These are phyloP conservation scores for Erpobdella octoculata DNA, from an alignment of 2,888 invertebrate genomes.

Conservation along the genomic window DNA sequence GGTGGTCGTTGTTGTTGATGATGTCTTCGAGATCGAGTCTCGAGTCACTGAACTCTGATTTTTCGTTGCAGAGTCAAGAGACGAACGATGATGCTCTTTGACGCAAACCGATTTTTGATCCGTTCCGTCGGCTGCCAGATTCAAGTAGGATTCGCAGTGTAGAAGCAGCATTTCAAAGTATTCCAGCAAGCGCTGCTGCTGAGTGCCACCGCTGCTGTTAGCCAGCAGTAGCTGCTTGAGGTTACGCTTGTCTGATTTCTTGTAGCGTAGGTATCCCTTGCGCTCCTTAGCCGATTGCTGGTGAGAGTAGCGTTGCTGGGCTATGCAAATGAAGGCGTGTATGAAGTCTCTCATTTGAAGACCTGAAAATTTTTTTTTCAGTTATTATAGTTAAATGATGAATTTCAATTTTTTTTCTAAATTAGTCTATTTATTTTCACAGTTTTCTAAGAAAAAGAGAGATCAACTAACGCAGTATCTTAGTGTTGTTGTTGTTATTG, in stretches of 20 bases:
- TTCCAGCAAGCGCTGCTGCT: not conserved
- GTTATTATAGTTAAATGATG: too few relatives aligned
- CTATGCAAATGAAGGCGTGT: slow-evolving; percentile 16
- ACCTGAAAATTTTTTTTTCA: not conserved
- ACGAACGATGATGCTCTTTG: too few relatives aligned
- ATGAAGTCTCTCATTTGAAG: slow-evolving; percentile 14
- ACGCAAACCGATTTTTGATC: not conserved
- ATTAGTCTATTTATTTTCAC: too few relatives aligned
- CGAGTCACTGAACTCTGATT: too few relatives aligned
- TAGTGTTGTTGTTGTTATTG: not conserved
- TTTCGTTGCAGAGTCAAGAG: too few relatives aligned
- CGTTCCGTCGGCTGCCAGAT: not conserved
- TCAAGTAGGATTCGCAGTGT: not conserved
- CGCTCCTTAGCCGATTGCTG: not conserved
- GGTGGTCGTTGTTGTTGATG: too few relatives aligned
- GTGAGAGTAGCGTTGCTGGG: not conserved
- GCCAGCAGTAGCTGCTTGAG: not conserved
- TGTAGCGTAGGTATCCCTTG: not conserved
- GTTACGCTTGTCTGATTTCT: not conserved
- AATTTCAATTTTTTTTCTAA: too few relatives aligned
- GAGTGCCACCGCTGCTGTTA: not conserved
- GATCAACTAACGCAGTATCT: not conserved
- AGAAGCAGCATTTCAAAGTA: not conserved
- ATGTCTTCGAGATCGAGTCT: too few relatives aligned
- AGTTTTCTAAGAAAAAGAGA: not conserved